Percentiles rank a stretch among this genome's conserved stretches.
phyloP scores from a whole-genome alignment of 1,140 invertebrate genomes.

The Thereuonema tuberculata region DNA sequence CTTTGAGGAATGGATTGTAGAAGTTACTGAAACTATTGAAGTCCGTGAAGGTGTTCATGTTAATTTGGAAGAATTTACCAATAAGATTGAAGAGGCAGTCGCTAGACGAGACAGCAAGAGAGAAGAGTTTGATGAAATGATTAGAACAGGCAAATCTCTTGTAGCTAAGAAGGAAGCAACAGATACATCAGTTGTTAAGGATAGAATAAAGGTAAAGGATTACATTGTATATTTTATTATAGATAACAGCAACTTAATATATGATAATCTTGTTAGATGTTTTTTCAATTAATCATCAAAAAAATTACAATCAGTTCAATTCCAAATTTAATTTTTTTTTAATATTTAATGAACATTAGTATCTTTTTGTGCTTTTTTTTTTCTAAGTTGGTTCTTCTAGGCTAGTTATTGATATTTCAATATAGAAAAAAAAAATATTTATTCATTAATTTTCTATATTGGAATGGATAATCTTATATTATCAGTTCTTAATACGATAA shows the following conservation, averaged over 20 bases:
- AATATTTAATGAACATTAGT: not conserved
- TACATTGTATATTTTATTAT: no score
- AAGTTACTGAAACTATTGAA: slow-evolving; percentile 57
- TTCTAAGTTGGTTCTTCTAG: no score
- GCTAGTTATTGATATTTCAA: no score
- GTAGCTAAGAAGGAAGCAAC: slow-evolving; percentile 80
- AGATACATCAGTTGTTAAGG: slow-evolving; percentile 67
- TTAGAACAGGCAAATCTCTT: slow-evolving; percentile 63
- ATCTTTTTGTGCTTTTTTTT: not conserved
- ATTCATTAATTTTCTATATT: no score
- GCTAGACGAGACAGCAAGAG: slow-evolving; percentile 41
- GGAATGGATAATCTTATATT: no score
- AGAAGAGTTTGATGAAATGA: slow-evolving; percentile 55
- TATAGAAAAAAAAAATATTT: no score
- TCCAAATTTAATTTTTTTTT: no score
- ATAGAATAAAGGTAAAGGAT: slow-evolving; percentile 60
- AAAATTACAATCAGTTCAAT: no score
- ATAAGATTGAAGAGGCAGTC: slow-evolving; percentile 42
- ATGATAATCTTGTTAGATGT: no score
- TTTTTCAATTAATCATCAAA: no score
- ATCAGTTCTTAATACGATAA: no score
- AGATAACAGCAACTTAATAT: no score
- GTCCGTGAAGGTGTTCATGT: slow-evolving; percentile 52
- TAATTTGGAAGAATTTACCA: slow-evolving; percentile 50
- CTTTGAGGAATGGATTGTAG: slow-evolving; percentile 38